Percentiles rank a stretch among this genome's conserved stretches.
Evolutionary conservation across 2,888 invertebrate genomes (phyloP).

Genomic region (Aphidius colemani): DNA sequence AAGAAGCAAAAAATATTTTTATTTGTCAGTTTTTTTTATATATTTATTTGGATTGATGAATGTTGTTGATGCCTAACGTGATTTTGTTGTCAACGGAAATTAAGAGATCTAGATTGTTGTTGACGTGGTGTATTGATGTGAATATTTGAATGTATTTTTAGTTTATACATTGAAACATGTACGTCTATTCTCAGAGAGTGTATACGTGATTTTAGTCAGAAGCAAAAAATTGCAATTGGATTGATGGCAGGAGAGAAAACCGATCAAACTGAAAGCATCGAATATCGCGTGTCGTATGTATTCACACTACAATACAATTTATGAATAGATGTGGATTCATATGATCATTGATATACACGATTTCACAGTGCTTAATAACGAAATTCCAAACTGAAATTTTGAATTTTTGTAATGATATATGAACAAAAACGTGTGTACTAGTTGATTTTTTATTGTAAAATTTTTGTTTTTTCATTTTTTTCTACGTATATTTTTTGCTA

Average conservation of each 20-base stretch:
- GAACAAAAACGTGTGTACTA: no score
- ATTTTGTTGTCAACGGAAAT: slow-evolving; percentile 5
- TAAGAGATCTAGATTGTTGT: slow-evolving; percentile 6
- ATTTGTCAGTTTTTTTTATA: no score
- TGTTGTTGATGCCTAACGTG: no score
- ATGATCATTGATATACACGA: no score
- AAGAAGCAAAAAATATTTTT: no score
- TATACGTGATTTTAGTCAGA: not conserved
- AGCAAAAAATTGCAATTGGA: slow-evolving; percentile 18
- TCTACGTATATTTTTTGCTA: no score
- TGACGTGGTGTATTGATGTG: not conserved
- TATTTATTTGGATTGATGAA: no score
- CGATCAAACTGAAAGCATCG: slow-evolving; percentile 5
- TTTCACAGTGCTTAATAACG: no score
- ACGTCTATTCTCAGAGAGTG: not conserved
- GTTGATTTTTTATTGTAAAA: no score
- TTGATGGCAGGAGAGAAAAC: slow-evolving; percentile 10
- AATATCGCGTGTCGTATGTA: not conserved
- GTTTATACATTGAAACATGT: not conserved
- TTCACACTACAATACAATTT: not conserved
- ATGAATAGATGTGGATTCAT: not conserved
- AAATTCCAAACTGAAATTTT: no score
- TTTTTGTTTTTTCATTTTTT: no score
- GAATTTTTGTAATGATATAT: no score
- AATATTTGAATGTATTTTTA: not conserved